Percentiles rank a stretch among this genome's conserved stretches.
phyloP scores from a whole-genome alignment of 1,140 invertebrate species.

The Tribolium castaneum region DNA sequence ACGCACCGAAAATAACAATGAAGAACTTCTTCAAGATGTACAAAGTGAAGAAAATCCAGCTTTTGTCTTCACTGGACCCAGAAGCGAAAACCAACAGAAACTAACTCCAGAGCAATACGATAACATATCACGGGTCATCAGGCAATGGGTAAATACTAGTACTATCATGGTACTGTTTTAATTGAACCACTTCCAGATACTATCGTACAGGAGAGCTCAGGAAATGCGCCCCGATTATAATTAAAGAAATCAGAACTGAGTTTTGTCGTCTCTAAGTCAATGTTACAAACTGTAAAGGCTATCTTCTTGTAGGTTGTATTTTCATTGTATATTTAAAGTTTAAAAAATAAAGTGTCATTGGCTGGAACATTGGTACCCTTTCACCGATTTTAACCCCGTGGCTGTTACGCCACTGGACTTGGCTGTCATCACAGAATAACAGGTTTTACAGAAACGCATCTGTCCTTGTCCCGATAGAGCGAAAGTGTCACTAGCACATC shows the following conservation, averaged over 20 bases:
- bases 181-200: constrained; percentile 36
- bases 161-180: constrained; percentile 26
- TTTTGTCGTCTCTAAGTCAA: constrained; percentile 29
- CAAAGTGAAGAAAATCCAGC: constrained; percentile 48
- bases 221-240: constrained; percentile 24
- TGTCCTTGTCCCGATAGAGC: too few relatives aligned
- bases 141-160: constrained; percentile 51
- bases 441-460: too few relatives aligned
- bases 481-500: too few relatives aligned
- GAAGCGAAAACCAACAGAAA: constrained; percentile 35
- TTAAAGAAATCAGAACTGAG: constrained; percentile 17
- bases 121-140: constrained; percentile 48
- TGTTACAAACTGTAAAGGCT: constrained; percentile 27
- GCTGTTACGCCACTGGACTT: too few relatives aligned
- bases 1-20: constrained; percentile 46
- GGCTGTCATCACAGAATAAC: too few relatives aligned
- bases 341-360: constrained; percentile 40
- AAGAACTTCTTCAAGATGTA: constrained; percentile 46
- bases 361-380: constrained; percentile 3
- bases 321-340: constrained; percentile 34
- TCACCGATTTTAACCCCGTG: not conserved
- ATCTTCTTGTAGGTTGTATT: constrained; percentile 30
- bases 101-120: constrained; percentile 44
- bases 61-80: constrained; percentile 48
- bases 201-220: constrained; percentile 41